A percentile compares a stretch with the other conserved stretches of the same genome.
These are phyloP conservation scores for Pseudomyrmex sp. DNA, from an alignment of 1,140 invertebrate genomes.

Conservation along the genomic window DNA sequence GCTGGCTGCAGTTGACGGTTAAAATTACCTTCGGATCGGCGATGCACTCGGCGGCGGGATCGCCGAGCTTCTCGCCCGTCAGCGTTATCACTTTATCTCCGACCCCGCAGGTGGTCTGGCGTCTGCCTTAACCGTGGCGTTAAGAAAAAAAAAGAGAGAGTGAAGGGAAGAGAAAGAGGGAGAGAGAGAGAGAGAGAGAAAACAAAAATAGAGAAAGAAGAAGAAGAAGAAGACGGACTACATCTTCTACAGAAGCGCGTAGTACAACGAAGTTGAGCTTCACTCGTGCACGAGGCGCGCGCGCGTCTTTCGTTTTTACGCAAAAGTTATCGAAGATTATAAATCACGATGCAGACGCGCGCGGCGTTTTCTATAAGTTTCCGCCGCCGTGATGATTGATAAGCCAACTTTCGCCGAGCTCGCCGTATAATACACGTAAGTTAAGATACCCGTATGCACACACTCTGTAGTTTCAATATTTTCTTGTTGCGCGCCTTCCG, in stretches of 20 bases:
- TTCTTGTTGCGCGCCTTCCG: slow-evolving; percentile 29
- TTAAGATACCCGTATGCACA: slow-evolving; percentile 51
- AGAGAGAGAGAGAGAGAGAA: neutral
- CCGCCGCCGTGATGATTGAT: slow-evolving; percentile 54
- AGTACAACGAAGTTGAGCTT: slow-evolving; percentile 37
- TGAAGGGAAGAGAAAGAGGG: too few species aligned
- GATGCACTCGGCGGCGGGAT: slow-evolving; percentile 57
- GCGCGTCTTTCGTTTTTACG: slow-evolving; percentile 42
- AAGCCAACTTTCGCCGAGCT: slow-evolving; percentile 57
- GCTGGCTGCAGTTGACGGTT: slow-evolving; percentile 65
- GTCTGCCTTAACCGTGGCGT: slow-evolving; percentile 40
- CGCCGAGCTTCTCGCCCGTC: slow-evolving; percentile 42
- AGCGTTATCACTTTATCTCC: slow-evolving; percentile 60
- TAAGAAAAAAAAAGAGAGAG: neutral
- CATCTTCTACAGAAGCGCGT: slow-evolving; percentile 16
- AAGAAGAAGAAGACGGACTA: slow-evolving; percentile 1
- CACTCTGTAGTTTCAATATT: neutral
- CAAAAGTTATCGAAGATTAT: slow-evolving; percentile 64
- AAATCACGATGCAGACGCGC: slow-evolving; percentile 61
- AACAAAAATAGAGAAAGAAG: neutral
- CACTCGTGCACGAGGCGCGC: neutral
- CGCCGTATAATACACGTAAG: slow-evolving; percentile 50
- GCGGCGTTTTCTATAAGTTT: slow-evolving; percentile 67
- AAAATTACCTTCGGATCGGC: slow-evolving; percentile 70
- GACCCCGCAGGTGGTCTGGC: slow-evolving; percentile 45